Base-by-base conservation (phyloP, 2,888 invertebrate species). In the Habroteleia sp. region DNA sequence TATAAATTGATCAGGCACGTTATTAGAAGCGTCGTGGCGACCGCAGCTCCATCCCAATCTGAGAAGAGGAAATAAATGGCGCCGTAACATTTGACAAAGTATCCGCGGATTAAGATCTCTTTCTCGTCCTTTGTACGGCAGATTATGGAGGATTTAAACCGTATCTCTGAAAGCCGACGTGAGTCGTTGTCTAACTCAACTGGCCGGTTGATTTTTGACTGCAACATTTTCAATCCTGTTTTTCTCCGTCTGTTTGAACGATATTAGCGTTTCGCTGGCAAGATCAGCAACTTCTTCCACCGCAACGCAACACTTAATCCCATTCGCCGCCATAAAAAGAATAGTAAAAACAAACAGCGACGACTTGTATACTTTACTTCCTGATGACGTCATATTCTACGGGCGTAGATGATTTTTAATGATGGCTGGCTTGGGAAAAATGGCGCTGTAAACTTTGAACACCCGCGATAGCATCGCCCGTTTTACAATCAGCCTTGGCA, bases 311-410 rank as follows among this genome's bases (percentile, higher is more conserved):
- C 56, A 44, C 44, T 35, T 60, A 35, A 60, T 60, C 44, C 44
- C 44, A 44, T 44, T 46, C 8, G 35, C 44, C 11, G 35, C 23
- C 14, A 27, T 46, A 60, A 60, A 60, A 27, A 35, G 35, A 39
- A 62, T 35, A 48, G 39, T 62, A 37, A 62, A 62, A 48, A 62
- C 48, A 62, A 62, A 62, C 46, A 48, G 1, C 27, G 10, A 1
- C 17, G 46, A 46, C 46, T 39, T 29, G 29, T 62, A 29, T 8
- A 27, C 2, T 39, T 37, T 20, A 35, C 33, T 60, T 60, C 48
- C 62, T 48, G 35, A 23, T 39, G 48, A 39, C 62, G 48, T 44
- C 46, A 62, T 39, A 29, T 37, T 17, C 16, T 20, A 29, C 27
- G 31, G 23, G 13, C 23, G 16, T 23, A 41, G 41, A 56, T 56